Percentiles rank a stretch among this genome's conserved stretches.
phyloP scores from a whole-genome alignment of 2,797 vertebrate genomes.

The Todus mexicanus region DNA sequence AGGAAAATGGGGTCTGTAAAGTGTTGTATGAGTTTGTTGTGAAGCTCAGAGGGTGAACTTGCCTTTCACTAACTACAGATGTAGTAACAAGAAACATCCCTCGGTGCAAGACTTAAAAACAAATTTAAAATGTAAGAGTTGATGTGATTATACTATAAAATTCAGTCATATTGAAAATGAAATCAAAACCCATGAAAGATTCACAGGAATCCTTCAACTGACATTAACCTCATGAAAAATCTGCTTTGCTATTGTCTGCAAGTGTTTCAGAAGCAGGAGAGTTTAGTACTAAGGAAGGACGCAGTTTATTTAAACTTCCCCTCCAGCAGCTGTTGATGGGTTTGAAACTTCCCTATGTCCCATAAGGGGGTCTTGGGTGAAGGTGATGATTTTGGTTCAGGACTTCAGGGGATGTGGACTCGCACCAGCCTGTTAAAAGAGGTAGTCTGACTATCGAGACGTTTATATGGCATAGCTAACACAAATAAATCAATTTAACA shows the following conservation, averaged over 20 bases:
- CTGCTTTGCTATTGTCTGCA: not conserved
- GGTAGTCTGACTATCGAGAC: not conserved
- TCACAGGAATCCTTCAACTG: constrained; percentile 14
- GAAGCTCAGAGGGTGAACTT: not conserved
- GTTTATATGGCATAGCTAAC: not conserved
- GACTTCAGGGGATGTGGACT: not conserved
- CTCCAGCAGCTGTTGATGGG: not conserved
- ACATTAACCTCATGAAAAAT: constrained; percentile 13
- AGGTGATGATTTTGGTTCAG: not conserved
- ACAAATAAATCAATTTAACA: constrained; percentile 11
- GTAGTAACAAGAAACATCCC: not conserved
- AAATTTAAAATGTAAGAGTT: not conserved
- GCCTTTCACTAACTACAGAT: not conserved
- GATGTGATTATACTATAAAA: not conserved
- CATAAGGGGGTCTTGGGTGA: not conserved
- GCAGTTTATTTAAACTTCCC: constrained; percentile 8
- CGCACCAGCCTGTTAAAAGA: not conserved
- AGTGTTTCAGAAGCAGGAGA: not conserved
- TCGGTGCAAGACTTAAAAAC: not conserved
- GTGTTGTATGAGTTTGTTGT: not conserved
- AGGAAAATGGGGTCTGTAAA: not conserved
- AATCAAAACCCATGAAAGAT: constrained; percentile 4
- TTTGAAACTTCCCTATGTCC: not conserved
- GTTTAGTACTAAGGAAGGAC: constrained; percentile 7
- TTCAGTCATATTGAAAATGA: not conserved